A percentile compares a stretch with the other conserved stretches of the same genome.
These are phyloP conservation scores for Artibeus jamaicensis DNA, from an alignment of 2,797 vertebrate species.

Conservation along the genomic window DNA sequence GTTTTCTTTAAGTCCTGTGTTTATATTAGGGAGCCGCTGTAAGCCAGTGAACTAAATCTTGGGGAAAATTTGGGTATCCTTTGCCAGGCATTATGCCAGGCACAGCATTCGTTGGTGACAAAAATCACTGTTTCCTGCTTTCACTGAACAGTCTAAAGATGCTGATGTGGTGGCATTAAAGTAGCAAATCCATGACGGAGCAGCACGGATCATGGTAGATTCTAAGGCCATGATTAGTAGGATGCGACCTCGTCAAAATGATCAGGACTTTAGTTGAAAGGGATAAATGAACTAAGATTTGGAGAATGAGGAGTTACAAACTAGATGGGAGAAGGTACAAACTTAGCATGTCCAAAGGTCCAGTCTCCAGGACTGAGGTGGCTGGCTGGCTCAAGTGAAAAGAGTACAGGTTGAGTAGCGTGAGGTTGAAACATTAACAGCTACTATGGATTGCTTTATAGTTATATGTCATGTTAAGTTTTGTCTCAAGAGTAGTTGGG, in stretches of 20 bases:
- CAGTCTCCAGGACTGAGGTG: background rate
- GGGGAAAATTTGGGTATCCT: background rate
- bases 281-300: background rate
- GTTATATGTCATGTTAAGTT: background rate
- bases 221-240: background rate
- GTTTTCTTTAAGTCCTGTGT: background rate
- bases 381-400: background rate
- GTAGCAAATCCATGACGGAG: background rate
- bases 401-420: background rate
- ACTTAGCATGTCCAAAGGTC: background rate
- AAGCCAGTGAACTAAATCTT: conserved; percentile 3
- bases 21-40: background rate
- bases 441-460: background rate
- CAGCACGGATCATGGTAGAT: background rate
- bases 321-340: background rate
- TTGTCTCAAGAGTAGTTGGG: background rate
- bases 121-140: conserved; percentile 1
- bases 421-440: background rate
- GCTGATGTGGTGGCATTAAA: background rate
- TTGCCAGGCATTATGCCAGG: background rate
- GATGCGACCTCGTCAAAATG: background rate
- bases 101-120: background rate
- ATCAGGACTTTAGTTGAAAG: background rate
- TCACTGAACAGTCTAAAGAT: background rate
- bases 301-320: background rate